phyloP scores from a whole-genome alignment of 2,797 vertebrate genomes.

The Galaxias olidus region DNA sequence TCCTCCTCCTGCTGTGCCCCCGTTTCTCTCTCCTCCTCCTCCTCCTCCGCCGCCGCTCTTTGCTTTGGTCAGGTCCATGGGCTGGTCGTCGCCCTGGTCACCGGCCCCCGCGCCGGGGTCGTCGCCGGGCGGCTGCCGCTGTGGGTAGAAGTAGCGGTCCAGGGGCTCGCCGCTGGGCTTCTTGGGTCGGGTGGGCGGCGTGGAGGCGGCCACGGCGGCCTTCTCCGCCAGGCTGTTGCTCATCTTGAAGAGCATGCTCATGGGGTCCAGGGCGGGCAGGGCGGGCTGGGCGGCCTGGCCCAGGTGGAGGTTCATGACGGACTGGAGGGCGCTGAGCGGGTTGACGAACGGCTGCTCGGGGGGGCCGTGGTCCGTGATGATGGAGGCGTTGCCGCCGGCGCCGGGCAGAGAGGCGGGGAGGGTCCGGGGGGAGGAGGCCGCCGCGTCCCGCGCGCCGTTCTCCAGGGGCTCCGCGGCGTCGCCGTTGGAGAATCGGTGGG shows the following conservation, averaged over 20 bases:
- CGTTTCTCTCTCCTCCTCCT: too few relatives aligned
- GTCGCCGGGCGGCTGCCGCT: slow-evolving; percentile 54
- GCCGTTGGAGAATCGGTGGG: slow-evolving; percentile 79
- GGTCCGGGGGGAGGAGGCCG: slow-evolving; percentile 70
- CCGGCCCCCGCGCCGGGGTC: slow-evolving; percentile 10
- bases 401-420: slow-evolving; percentile 76
- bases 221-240: slow-evolving; percentile 99
- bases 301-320: slow-evolving; percentile 98
- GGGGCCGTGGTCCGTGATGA: slow-evolving; percentile 96
- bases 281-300: slow-evolving; percentile 97
- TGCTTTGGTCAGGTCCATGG: slow-evolving; percentile 98
- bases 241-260: slow-evolving; percentile 99
- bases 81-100: slow-evolving; percentile 84
- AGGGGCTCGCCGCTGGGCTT: slow-evolving; percentile 86
- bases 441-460: slow-evolving; percentile 83
- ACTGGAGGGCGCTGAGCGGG: slow-evolving; percentile 95
- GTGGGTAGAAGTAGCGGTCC: slow-evolving; percentile 95
- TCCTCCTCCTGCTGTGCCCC: too few relatives aligned
- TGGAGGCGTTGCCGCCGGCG: slow-evolving; percentile 90
- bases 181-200: slow-evolving; percentile 91
- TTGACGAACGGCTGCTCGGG: slow-evolving; percentile 98
- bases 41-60: slow-evolving; percentile 75
- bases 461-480: slow-evolving; percentile 84
- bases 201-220: slow-evolving; percentile 88
- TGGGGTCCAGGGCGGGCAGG: slow-evolving; percentile 93